Evolutionary conservation across 2,797 vertebrate species (phyloP).

Genomic region (Notoglanidium macrostoma): DNA sequence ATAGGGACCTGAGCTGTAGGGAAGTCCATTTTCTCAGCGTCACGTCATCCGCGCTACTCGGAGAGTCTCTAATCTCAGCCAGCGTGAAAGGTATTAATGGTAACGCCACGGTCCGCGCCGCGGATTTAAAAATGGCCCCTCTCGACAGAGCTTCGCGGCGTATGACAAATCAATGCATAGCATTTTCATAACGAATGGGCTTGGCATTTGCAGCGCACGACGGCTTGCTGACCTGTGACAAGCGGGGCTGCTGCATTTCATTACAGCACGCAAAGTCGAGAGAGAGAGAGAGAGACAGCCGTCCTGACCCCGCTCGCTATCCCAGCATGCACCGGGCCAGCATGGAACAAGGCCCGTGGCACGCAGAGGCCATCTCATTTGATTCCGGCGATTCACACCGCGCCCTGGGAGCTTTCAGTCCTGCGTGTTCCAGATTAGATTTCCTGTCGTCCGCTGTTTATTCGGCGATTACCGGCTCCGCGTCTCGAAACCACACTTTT

Average conservation of each 20-base stretch:
- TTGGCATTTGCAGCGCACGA: conserved; percentile 59
- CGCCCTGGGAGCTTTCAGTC: conserved; percentile 9
- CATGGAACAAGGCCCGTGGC: conserved; percentile 12
- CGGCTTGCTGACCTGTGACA: conserved; percentile 63
- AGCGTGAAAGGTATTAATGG: conserved; percentile 74
- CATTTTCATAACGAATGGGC: conserved; percentile 65
- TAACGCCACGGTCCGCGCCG: conserved; percentile 67
- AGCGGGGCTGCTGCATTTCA: conserved; percentile 58
- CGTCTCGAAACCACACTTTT: conserved; percentile 30
- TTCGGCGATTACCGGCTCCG: conserved; percentile 17
- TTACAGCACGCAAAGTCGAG: conserved; percentile 42
- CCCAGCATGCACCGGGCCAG: conserved; percentile 17
- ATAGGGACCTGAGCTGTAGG: neutral
- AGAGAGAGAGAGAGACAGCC: conserved; percentile 5
- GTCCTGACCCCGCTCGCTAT: conserved; percentile 8
- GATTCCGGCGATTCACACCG: neutral
- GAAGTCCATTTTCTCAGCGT: neutral
- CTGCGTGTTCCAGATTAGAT: conserved; percentile 42
- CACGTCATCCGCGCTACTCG: neutral
- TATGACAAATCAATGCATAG: conserved; percentile 65
- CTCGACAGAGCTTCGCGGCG: conserved; percentile 58
- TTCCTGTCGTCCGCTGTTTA: conserved; percentile 42
- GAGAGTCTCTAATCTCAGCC: conserved; percentile 17
- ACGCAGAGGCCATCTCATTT: conserved; percentile 19
- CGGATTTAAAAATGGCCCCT: conserved; percentile 63